A percentile compares a stretch with the other conserved stretches of the same genome.
phyloP scores from a whole-genome alignment of 2,797 vertebrate species.

The Xenentodon cancila region DNA sequence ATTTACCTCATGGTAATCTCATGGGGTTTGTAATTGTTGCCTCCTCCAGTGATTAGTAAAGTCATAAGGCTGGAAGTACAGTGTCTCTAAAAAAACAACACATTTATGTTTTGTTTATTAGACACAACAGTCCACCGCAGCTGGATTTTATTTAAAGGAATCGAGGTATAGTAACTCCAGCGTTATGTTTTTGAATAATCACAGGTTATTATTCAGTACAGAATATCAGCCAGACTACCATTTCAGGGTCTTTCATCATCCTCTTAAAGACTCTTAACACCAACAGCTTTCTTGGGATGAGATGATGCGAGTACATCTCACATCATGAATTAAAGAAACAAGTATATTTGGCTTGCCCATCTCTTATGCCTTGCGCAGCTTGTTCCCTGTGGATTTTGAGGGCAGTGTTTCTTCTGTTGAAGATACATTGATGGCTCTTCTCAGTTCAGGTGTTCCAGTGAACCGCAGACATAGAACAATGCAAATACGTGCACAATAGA shows the following conservation, averaged over 20 bases:
- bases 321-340: constrained; percentile 46
- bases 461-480: background rate
- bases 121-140: too few relatives aligned
- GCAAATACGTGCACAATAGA: background rate
- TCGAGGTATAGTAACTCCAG: too few relatives aligned
- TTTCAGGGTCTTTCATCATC: constrained; percentile 82
- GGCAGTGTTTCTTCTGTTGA: background rate
- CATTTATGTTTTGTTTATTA: too few relatives aligned
- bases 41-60: too few relatives aligned
- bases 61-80: too few relatives aligned
- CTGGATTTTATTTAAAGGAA: too few relatives aligned
- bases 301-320: constrained; percentile 55
- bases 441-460: background rate
- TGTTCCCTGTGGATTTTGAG: constrained; percentile 20
- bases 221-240: constrained; percentile 40
- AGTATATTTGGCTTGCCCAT: constrained; percentile 35
- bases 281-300: constrained; percentile 37
- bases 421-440: background rate
- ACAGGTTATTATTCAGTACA: constrained; percentile 50
- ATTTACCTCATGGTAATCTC: too few relatives aligned
- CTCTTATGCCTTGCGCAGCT: constrained; percentile 47
- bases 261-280: constrained; percentile 48
- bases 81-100: too few relatives aligned
- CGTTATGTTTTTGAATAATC: constrained; percentile 7
- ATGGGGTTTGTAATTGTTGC: too few relatives aligned